These are phyloP conservation scores for Zaprionus capensis DNA, from an alignment of 1,140 invertebrate species.

Conservation along the genomic window DNA sequence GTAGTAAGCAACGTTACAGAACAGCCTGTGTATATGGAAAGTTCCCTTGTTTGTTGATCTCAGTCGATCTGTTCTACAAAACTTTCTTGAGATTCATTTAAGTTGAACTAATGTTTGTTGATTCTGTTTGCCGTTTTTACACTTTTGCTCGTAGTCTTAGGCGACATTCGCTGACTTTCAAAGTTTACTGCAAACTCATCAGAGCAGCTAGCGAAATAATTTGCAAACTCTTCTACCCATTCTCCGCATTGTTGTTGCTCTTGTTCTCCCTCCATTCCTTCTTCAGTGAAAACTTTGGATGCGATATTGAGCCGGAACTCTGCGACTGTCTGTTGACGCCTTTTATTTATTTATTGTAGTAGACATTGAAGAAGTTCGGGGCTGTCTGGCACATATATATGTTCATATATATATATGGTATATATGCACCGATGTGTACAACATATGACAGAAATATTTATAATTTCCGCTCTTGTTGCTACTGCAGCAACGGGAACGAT, in stretches of 20 bases:
- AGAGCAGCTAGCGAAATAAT: slow-evolving; percentile 71
- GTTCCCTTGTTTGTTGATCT: slow-evolving; percentile 22
- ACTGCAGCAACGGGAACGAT: slow-evolving; percentile 42
- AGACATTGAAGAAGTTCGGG: slow-evolving; percentile 49
- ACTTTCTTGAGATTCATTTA: slow-evolving; percentile 58
- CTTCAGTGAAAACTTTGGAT: slow-evolving; percentile 51
- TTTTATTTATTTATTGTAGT: slow-evolving; percentile 20
- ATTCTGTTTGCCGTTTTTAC: slow-evolving; percentile 15
- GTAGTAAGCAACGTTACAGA: neutral
- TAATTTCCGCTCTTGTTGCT: slow-evolving; percentile 67
- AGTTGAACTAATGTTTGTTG: slow-evolving; percentile 53
- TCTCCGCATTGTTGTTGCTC: slow-evolving; percentile 36
- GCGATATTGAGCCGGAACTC: slow-evolving; percentile 51
- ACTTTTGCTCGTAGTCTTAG: slow-evolving; percentile 13
- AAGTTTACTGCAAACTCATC: slow-evolving; percentile 62
- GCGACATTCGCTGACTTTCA: slow-evolving; percentile 59
- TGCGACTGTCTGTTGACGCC: slow-evolving; percentile 37
- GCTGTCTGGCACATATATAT: slow-evolving; percentile 36
- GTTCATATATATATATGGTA: neutral
- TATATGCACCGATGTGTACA: slow-evolving; percentile 39
- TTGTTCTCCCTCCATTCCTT: slow-evolving; percentile 26
- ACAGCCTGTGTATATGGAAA: neutral
- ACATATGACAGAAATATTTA: slow-evolving; percentile 77
- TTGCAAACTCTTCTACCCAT: slow-evolving; percentile 40
- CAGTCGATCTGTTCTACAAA: slow-evolving; percentile 17